Conservation (phyloP, 1,140 invertebrate species). For the Cherax quadricarinatus region DNA sequence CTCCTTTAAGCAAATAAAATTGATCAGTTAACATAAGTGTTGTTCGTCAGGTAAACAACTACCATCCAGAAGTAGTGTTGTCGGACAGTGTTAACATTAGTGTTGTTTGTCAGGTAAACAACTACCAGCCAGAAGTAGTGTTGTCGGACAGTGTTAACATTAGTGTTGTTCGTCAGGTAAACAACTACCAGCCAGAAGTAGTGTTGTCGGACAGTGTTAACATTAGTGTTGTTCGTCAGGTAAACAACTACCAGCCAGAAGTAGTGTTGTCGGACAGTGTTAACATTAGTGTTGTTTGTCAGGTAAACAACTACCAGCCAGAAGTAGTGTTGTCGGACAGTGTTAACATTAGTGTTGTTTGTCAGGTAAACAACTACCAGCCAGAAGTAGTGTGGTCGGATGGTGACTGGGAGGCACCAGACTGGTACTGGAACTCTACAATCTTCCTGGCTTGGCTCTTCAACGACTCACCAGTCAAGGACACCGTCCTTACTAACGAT, state of each 20-base stretch:
- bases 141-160: slow-evolving; percentile 27
- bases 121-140: slow-evolving; percentile 38
- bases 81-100: slow-evolving; percentile 8
- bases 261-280: slow-evolving; percentile 49
- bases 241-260: slow-evolving; percentile 38
- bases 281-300: too few species aligned
- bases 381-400: slow-evolving; percentile 48
- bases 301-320: slow-evolving; percentile 53
- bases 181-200: slow-evolving; percentile 39
- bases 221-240: background rate
- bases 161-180: slow-evolving; percentile 3
- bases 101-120: slow-evolving; percentile 14
- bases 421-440: slow-evolving; percentile 55
- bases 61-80: slow-evolving; percentile 45
- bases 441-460: slow-evolving; percentile 59
- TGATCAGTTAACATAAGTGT: background rate
- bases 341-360: background rate
- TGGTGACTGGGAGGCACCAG: slow-evolving; percentile 25
- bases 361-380: slow-evolving; percentile 38
- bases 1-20: too few species aligned
- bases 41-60: slow-evolving; percentile 18
- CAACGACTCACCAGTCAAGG: slow-evolving; percentile 54
- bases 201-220: slow-evolving; percentile 32
- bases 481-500: slow-evolving; percentile 47
- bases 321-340: too few species aligned